Conservation (phyloP, 2,888 invertebrate species). For the Synanthedon vespiformis region DNA sequence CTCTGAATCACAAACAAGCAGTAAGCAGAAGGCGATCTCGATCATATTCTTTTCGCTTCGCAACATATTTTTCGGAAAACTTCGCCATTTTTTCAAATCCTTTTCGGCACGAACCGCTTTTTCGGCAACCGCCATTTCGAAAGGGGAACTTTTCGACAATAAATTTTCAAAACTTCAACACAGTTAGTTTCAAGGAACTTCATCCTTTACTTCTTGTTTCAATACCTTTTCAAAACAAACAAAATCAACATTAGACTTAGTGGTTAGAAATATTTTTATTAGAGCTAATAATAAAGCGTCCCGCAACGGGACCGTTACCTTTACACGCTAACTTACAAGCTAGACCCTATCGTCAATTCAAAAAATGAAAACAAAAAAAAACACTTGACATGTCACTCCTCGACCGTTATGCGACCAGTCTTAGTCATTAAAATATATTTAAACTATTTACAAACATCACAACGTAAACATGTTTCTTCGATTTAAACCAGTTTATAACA, state of each 20-base stretch:
- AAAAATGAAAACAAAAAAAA: neutral
- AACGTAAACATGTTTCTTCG: neutral
- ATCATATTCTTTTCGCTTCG: constrained; percentile 67
- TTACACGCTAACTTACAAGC: constrained; percentile 51
- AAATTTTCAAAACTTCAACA: constrained; percentile 70
- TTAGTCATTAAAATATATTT: neutral
- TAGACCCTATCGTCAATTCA: constrained; percentile 38
- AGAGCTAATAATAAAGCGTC: constrained; percentile 58
- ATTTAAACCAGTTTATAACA: constrained; percentile 6
- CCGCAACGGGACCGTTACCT: constrained; percentile 23
- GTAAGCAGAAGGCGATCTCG: constrained; percentile 19
- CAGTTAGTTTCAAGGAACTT: constrained; percentile 73
- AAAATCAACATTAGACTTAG: constrained; percentile 77
- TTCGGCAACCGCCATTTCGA: constrained; percentile 58
- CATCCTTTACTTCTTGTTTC: constrained; percentile 87
- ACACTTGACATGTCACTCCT: neutral
- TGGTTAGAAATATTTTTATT: constrained; percentile 60
- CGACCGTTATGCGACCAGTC: neutral
- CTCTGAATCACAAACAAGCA: constrained; percentile 25
- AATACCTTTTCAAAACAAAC: constrained; percentile 86
- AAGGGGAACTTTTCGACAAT: constrained; percentile 57
- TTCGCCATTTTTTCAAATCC: constrained; percentile 31
- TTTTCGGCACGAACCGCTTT: constrained; percentile 38
- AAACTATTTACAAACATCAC: constrained; percentile 4
- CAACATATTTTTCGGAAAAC: constrained; percentile 24